These are phyloP conservation scores for Dendroctonus ponderosae DNA, from an alignment of 1,140 invertebrate species.

Conservation along the genomic window DNA sequence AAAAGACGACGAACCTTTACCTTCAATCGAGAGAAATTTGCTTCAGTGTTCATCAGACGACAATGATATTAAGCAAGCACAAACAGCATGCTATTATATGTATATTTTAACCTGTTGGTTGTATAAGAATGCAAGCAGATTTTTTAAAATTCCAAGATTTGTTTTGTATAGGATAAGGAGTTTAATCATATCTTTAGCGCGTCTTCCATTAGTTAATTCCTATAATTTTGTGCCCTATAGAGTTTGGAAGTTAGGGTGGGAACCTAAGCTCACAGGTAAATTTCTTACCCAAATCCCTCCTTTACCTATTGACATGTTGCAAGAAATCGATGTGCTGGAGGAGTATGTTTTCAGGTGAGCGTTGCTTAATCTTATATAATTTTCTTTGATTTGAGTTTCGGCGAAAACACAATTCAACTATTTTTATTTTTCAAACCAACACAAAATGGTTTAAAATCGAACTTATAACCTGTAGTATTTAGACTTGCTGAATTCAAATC, in stretches of 20 bases:
- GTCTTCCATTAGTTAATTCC: conserved; percentile 67
- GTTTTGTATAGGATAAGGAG: conserved; percentile 50
- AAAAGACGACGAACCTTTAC: conserved; percentile 44
- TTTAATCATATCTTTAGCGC: conserved; percentile 58
- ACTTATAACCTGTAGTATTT: too few relatives aligned
- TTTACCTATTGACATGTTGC: conserved; percentile 59
- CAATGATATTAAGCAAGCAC: conserved; percentile 48
- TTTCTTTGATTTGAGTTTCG: too few relatives aligned
- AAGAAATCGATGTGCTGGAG: conserved; percentile 75
- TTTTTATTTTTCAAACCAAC: too few relatives aligned
- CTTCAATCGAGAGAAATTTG: conserved; percentile 41
- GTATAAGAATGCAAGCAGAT: conserved; percentile 45
- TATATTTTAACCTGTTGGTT: conserved; percentile 56
- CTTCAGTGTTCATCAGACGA: conserved; percentile 48
- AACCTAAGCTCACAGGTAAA: conserved; percentile 52
- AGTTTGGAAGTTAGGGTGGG: conserved; percentile 66
- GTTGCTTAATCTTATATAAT: not conserved
- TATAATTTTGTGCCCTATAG: conserved; percentile 65
- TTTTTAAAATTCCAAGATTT: conserved; percentile 50
- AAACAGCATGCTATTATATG: conserved; percentile 53
- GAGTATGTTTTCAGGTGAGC: conserved; percentile 65
- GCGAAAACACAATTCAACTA: too few relatives aligned
- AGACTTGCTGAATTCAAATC: too few relatives aligned
- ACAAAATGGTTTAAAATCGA: too few relatives aligned
- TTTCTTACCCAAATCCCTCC: conserved; percentile 61